Percentiles rank a stretch among this genome's conserved stretches.
Conservation (phyloP, 2,797 vertebrate genomes). For the Parauchenoglanis ngamensis region DNA sequence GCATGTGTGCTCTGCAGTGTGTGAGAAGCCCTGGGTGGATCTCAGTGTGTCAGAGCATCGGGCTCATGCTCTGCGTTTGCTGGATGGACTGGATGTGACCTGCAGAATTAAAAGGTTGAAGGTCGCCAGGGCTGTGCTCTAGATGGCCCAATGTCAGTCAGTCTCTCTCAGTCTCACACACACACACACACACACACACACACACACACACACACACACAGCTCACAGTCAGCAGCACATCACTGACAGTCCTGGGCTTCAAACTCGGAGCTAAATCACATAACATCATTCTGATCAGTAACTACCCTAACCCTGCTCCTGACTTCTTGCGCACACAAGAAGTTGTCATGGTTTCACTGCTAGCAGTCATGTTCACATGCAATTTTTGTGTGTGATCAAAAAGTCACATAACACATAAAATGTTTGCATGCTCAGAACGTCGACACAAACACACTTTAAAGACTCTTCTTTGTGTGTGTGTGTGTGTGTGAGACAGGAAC, state of each 20-base stretch:
- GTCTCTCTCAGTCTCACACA: background rate
- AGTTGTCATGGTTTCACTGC: background rate
- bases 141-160: conserved; percentile 89
- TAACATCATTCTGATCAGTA: background rate
- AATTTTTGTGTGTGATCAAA: background rate
- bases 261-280: background rate
- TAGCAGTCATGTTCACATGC: background rate
- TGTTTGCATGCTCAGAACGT: background rate
- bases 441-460: background rate
- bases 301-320: background rate
- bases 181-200: background rate
- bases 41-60: conserved; percentile 86
- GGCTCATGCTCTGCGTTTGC: conserved; percentile 91
- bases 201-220: background rate
- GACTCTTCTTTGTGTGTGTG: background rate
- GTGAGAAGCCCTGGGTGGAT: conserved; percentile 88
- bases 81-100: conserved; percentile 91
- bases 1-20: conserved; percentile 71
- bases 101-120: conserved; percentile 88
- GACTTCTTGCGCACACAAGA: background rate
- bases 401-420: background rate
- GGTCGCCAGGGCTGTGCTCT: conserved; percentile 91
- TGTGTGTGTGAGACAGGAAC: conserved; percentile 76
- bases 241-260: background rate
- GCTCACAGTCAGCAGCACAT: background rate